Base-by-base conservation (phyloP, 2,113 vertebrate species). In the Corythoichthys haematopterus region DNA sequence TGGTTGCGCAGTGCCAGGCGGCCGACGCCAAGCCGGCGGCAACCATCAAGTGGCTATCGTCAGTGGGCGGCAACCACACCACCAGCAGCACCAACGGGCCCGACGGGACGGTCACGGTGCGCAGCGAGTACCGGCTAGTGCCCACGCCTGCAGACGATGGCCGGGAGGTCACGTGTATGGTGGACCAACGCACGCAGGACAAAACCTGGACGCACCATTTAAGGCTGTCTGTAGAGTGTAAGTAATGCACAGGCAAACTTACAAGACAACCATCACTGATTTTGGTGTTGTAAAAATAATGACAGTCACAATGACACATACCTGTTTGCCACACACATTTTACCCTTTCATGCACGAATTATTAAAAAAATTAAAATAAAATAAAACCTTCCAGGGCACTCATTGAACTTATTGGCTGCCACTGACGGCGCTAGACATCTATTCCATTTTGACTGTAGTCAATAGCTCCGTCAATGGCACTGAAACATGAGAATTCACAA, bases 1-100 rank as follows among this genome's bases (percentile, higher is more conserved):
- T 92, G 0, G 94, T 95, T 53, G 94, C 94, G 2, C 81, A 72
- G 51, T 96, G 94, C 1, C 87, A 90, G 63, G 93, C 94, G 0
- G 73, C 71, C 0, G 88, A 91, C 0, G 94, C 91, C 15, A 93
- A 93, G 55, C 94, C 94, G 0, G 88, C 92, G 0, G 92, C 94
- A 2, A 76, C 71, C 0, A 90, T 96, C 87, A 88, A 88, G 63
- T 96, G 94, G 94, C 28, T 83, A 53, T 79, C 89, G 0, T 5
- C 69, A 0, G 60, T 88, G 2, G 80, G 62, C 0, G 93, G 93
- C 0, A 88, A 81, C 48, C 48, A 66, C 64, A 87, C 88, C 2
- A 81, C 75, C 66, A 88, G 5, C 57, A 80, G 86, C 35, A 83
- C 35, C 0, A 76, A 77, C 4, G 88, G 81, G 0, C 33, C 68